phyloP scores from a whole-genome alignment of 2,113 vertebrate genomes.

The Oenanthe oenanthe region DNA sequence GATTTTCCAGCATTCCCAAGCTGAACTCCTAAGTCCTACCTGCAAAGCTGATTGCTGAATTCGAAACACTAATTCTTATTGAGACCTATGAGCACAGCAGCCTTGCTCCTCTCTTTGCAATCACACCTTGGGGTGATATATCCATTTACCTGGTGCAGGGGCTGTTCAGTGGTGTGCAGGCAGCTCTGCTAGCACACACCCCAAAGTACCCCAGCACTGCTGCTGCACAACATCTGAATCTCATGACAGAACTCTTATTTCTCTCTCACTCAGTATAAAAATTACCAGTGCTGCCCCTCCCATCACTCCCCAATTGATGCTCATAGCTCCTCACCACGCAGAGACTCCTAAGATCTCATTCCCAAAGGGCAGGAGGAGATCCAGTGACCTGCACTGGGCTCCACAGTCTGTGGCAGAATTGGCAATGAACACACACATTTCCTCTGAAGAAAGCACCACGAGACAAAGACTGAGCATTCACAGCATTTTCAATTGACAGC shows the following conservation, averaged over 20 bases:
- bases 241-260: background rate
- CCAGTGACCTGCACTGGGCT: background rate
- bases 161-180: rapidly evolving
- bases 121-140: rapidly evolving
- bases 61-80: background rate
- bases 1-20: background rate
- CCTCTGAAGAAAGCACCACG: background rate
- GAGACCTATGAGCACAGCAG: background rate
- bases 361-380: background rate
- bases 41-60: background rate
- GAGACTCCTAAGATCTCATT: rapidly evolving
- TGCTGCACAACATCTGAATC: background rate
- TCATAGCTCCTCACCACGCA: background rate
- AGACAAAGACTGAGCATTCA: background rate
- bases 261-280: background rate
- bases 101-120: background rate
- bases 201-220: rapidly evolving
- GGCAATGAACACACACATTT: rapidly evolving
- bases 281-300: background rate
- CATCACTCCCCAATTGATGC: background rate
- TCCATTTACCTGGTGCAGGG: background rate
- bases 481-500: background rate
- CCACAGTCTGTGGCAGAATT: background rate
- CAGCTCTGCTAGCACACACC: background rate
- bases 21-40: background rate